Conservation (phyloP, 2,888 invertebrate genomes). For the Agrypnus murinus region DNA sequence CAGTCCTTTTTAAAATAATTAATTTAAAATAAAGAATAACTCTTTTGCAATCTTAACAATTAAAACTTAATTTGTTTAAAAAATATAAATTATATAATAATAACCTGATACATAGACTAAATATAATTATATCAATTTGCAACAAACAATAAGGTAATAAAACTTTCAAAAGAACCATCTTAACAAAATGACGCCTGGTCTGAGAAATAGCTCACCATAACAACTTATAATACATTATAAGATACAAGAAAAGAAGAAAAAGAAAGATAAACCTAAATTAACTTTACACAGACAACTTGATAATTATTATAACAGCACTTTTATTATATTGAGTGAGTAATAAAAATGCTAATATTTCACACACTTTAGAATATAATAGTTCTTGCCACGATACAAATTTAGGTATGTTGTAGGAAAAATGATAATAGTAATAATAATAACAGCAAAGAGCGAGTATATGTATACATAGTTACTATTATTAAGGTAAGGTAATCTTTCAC, state of each 20-base stretch:
- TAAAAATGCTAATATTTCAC: conserved; percentile 47
- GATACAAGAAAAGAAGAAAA: no score
- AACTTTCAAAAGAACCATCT: conserved; percentile 21
- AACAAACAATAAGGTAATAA: conserved; percentile 29
- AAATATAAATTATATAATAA: conserved; percentile 18
- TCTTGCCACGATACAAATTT: conserved; percentile 39
- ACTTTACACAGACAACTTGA: conserved; percentile 37
- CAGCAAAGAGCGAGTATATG: conserved; percentile 1
- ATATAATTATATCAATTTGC: conserved; percentile 17
- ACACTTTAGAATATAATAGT: conserved; percentile 41
- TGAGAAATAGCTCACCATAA: conserved; percentile 33
- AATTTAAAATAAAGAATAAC: no score
- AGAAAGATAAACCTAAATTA: conserved; percentile 38
- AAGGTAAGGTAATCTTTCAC: conserved; percentile 28
- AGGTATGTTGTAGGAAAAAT: conserved; percentile 27
- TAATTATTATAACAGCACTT: conserved; percentile 48
- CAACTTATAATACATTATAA: conserved; percentile 25
- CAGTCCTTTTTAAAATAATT: no score
- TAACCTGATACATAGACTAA: neutral
- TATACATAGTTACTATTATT: conserved; percentile 17
- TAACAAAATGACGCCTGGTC: conserved; percentile 20
- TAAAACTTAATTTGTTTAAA: no score
- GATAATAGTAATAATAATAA: neutral
- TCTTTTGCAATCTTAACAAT: no score
- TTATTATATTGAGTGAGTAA: conserved; percentile 42